A percentile compares a stretch with the other conserved stretches of the same genome.
Evolutionary conservation across 2,797 vertebrate genomes (phyloP).

Genomic region (Coilia nasus): DNA sequence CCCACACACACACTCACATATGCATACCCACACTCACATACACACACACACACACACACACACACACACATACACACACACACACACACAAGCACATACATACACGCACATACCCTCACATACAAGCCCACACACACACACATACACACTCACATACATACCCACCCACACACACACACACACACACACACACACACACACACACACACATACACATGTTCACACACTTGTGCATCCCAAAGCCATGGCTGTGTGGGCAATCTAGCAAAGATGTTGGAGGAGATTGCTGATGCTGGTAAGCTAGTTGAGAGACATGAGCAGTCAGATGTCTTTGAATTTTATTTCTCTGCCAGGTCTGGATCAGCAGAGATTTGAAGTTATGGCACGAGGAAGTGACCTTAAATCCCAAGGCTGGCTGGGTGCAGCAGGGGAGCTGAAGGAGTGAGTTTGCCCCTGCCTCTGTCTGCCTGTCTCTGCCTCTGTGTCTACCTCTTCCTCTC

Average conservation of each 20-base stretch:
- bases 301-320: neutral
- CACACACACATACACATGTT: neutral
- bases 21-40: neutral
- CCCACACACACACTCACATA: neutral
- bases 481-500: no score
- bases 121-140: neutral
- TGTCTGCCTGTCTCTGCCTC: no score
- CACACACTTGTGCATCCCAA: neutral
- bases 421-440: no score
- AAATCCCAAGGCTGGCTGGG: neutral
- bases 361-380: neutral
- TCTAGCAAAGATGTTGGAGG: neutral
- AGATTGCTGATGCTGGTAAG: neutral
- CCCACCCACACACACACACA: neutral
- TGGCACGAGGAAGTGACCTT: neutral
- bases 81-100: neutral
- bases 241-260: neutral
- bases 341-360: neutral
- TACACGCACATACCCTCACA: neutral
- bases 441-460: no score
- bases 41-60: neutral
- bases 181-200: neutral
- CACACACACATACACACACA: neutral
- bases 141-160: neutral
- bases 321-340: neutral